phyloP scores from a whole-genome alignment of 2,797 vertebrate genomes.

The Prionace glauca region DNA sequence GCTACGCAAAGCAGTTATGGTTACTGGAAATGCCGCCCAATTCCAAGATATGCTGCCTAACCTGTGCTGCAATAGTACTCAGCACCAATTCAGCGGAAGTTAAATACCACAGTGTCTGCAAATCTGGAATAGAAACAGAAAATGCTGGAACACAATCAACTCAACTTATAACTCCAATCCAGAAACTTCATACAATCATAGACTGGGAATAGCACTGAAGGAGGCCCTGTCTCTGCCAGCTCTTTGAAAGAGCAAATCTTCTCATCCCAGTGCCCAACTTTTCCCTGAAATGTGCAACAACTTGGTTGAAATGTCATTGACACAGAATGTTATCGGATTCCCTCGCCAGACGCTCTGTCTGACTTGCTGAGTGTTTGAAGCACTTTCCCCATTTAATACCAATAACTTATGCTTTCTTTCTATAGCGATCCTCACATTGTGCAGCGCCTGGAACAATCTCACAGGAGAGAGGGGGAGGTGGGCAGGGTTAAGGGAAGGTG shows the following conservation, averaged over 20 bases:
- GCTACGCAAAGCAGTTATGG: neutral
- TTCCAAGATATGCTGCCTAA: neutral
- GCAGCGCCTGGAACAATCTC: no score
- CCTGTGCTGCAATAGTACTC: neutral
- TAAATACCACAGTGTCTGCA: neutral
- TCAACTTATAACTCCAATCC: neutral
- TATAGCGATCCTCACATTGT: no score
- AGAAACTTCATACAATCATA: neutral
- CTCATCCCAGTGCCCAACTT: no score
- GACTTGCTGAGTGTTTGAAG: neutral
- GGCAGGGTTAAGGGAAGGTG: no score
- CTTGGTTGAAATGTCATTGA: neutral
- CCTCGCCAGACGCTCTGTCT: neutral
- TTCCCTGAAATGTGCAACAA: no score
- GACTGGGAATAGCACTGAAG: no score
- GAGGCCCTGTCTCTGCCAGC: no score
- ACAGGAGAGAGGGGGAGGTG: no score
- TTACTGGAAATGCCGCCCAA: neutral
- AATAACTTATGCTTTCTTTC: neutral
- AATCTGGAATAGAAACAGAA: neutral
- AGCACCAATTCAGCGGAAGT: neutral
- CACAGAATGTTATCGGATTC: neutral
- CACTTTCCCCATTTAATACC: neutral
- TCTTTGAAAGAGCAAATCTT: no score
- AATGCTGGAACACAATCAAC: neutral